These are phyloP conservation scores for Orthonychiurus folsomi DNA, from an alignment of 2,888 invertebrate species.

Conservation along the genomic window DNA sequence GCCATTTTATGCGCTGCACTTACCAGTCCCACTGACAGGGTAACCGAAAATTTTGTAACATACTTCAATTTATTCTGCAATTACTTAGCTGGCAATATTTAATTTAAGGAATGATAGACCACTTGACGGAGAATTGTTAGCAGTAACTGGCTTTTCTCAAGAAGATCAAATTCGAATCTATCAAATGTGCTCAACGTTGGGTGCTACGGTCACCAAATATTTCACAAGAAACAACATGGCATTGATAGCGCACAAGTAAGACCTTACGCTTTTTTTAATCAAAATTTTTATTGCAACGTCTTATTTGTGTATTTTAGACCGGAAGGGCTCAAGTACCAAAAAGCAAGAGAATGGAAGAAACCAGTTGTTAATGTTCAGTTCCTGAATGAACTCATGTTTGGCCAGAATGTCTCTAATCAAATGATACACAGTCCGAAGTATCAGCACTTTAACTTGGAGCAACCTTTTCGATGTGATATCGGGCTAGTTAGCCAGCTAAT, in stretches of 20 bases:
- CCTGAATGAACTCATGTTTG: slow-evolving; percentile 85
- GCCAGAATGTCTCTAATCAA: slow-evolving; percentile 64
- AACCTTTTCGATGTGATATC: slow-evolving; percentile 78
- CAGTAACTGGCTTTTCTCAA: slow-evolving; percentile 80
- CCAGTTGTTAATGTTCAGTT: slow-evolving; percentile 87
- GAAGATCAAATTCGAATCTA: slow-evolving; percentile 72
- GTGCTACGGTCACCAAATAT: slow-evolving; percentile 65
- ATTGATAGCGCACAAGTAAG: slow-evolving; percentile 49
- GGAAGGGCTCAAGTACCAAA: slow-evolving; percentile 77
- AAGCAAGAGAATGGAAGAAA: slow-evolving; percentile 84
- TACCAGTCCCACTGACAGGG: slow-evolving; percentile 63
- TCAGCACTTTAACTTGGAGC: slow-evolving; percentile 70
- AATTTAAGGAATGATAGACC: slow-evolving; percentile 59
- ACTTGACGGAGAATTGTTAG: slow-evolving; percentile 55
- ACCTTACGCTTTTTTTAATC: slow-evolving; percentile 13
- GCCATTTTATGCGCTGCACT: slow-evolving; percentile 87
- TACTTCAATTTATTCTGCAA: neutral
- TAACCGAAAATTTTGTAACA: no score
- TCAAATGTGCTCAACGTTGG: slow-evolving; percentile 73
- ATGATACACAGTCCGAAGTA: slow-evolving; percentile 58
- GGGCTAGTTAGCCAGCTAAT: slow-evolving; percentile 76
- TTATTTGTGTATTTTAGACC: slow-evolving; percentile 49
- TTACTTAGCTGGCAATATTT: no score
- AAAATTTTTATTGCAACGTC: slow-evolving; percentile 11
- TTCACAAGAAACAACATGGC: slow-evolving; percentile 49